A percentile compares a stretch with the other conserved stretches of the same genome.
phyloP scores from a whole-genome alignment of 1,140 invertebrate species.

The Hylaeus anthracinus region DNA sequence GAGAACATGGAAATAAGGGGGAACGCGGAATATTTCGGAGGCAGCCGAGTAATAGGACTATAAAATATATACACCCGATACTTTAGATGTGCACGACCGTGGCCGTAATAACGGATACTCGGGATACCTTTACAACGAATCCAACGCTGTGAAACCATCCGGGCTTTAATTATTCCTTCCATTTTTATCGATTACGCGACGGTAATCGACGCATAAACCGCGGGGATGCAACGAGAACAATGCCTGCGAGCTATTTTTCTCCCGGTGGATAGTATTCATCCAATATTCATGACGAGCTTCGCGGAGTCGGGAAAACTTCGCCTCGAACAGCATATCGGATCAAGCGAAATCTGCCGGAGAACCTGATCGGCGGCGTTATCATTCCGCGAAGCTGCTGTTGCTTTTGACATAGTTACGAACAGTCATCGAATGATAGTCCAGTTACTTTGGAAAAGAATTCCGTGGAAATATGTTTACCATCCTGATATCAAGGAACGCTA shows the following conservation, averaged over 20 bases:
- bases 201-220: neutral
- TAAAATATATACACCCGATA: conserved; percentile 20
- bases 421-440: neutral
- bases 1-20: conserved; percentile 43
- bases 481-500: too few relatives aligned
- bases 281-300: conserved; percentile 27
- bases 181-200: conserved; percentile 1
- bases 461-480: too few relatives aligned
- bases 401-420: neutral
- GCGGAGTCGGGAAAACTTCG: conserved; percentile 4
- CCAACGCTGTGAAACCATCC: too few relatives aligned
- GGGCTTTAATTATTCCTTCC: neutral
- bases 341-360: conserved; percentile 27
- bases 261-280: neutral
- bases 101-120: neutral
- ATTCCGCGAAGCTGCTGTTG: neutral
- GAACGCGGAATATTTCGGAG: conserved; percentile 31
- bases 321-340: conserved; percentile 28
- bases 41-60: conserved; percentile 25
- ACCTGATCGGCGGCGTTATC: conserved; percentile 1
- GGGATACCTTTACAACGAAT: too few relatives aligned
- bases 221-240: conserved; percentile 12
- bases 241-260: conserved; percentile 26
- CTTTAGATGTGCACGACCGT: neutral
- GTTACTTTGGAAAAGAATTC: too few relatives aligned